Evolutionary conservation across 2,113 vertebrate genomes (phyloP).

Genomic region (Carlito syrichta): DNA sequence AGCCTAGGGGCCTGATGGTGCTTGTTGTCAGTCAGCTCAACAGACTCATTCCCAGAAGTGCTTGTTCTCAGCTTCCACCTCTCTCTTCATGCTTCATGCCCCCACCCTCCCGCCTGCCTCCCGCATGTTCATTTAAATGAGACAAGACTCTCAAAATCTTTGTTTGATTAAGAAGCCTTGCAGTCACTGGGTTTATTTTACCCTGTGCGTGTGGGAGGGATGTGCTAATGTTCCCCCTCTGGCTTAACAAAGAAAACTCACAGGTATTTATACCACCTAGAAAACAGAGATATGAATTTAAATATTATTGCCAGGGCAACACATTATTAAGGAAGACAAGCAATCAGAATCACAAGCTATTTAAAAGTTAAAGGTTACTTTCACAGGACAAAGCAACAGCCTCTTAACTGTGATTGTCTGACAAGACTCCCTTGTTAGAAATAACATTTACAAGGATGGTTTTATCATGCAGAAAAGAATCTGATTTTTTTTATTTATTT

Average conservation of each 20-base stretch:
- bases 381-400: conserved; percentile 5
- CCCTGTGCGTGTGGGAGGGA: neutral
- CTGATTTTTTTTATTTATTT: neutral
- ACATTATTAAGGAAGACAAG: conserved; percentile 44
- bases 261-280: conserved; percentile 35
- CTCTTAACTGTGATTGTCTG: neutral
- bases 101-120: neutral
- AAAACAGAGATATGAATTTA: conserved; percentile 47
- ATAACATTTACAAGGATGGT: neutral
- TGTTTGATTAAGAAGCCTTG: neutral
- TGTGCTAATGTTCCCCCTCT: neutral
- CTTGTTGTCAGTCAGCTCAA: neutral
- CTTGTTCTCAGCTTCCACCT: neutral
- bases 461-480: neutral
- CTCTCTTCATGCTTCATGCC: neutral
- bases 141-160: neutral
- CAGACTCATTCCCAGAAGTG: neutral
- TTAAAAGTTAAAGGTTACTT: conserved; percentile 39
- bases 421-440: conserved; percentile 24
- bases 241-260: conserved; percentile 33
- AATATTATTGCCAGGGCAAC: conserved; percentile 61
- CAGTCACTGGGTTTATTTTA: neutral
- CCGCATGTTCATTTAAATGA: neutral
- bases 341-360: neutral
- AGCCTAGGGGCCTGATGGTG: neutral